phyloP scores from a whole-genome alignment of 2,888 invertebrate genomes.

The Oligia fasciuncula region DNA sequence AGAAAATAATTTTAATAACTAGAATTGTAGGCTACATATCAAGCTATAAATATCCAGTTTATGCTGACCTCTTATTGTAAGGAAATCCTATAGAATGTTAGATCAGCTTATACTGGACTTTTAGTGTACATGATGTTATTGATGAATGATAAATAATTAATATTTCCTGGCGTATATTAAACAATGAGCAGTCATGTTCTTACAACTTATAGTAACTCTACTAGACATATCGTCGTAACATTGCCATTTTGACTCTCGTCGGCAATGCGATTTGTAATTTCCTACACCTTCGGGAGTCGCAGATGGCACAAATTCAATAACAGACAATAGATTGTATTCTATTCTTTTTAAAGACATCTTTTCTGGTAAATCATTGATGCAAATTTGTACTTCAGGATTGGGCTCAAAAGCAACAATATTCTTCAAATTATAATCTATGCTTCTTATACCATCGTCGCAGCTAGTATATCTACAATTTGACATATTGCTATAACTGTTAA shows the following conservation, averaged over 20 bases:
- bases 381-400: conserved; percentile 39
- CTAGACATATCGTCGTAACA: background rate
- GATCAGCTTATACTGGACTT: background rate
- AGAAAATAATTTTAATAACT: background rate
- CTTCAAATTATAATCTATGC: conserved; percentile 41
- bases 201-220: conserved; percentile 1
- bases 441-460: conserved; percentile 23
- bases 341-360: conserved; percentile 33
- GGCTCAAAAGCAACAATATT: conserved; percentile 35
- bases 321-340: conserved; percentile 14
- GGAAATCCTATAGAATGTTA: background rate
- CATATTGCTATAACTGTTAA: conserved; percentile 5
- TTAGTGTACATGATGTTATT: conserved; percentile 1
- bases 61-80: background rate
- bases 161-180: conserved; percentile 1
- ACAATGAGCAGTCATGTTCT: conserved; percentile 4
- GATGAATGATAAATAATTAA: background rate
- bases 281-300: no score
- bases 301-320: background rate
- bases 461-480: conserved; percentile 16
- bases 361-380: conserved; percentile 41
- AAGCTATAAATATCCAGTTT: background rate
- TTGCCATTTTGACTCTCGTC: no score
- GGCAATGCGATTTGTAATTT: no score
- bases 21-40: background rate